These are phyloP conservation scores for Anarsia innoxiella DNA, from an alignment of 2,888 invertebrate species.

Conservation along the genomic window DNA sequence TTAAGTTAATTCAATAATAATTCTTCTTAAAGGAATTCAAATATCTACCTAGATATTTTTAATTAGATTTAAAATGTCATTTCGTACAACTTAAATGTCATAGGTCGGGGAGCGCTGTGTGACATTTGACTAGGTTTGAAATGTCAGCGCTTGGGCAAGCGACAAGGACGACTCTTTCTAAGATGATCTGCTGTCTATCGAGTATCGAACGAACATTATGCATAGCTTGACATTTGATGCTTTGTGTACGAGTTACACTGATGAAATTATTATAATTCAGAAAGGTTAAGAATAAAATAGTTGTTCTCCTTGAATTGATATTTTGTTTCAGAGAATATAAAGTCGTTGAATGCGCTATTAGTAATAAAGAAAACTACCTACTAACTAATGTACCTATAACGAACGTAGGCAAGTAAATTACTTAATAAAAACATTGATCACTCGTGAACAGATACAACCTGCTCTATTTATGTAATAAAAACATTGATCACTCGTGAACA, in stretches of 20 bases:
- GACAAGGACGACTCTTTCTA: conserved; percentile 73
- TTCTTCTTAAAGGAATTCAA: too few species aligned
- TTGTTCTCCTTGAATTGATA: conserved; percentile 62
- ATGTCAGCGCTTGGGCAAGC: conserved; percentile 72
- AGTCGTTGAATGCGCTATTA: too few species aligned
- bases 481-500: too few species aligned
- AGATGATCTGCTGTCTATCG: conserved; percentile 57
- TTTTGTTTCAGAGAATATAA: conserved; percentile 33
- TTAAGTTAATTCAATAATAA: too few species aligned
- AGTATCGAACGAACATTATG: conserved; percentile 49
- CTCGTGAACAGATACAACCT: too few species aligned
- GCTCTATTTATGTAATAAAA: too few species aligned
- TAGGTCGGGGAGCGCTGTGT: conserved; percentile 62
- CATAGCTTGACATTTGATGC: conserved; percentile 67
- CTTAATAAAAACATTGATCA: too few species aligned
- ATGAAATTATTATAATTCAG: conserved; percentile 61
- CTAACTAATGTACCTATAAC: too few species aligned
- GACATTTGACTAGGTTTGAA: conserved; percentile 68
- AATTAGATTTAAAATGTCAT: conserved; percentile 53
- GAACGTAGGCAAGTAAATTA: too few species aligned
- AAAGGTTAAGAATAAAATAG: conserved; percentile 63
- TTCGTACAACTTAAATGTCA: conserved; percentile 57
- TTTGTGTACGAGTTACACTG: conserved; percentile 51
- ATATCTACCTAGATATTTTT: too few species aligned
- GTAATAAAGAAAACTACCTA: too few species aligned